Evolutionary conservation across 2,113 vertebrate species (phyloP).

Genomic region (Daubentonia madagascariensis): DNA sequence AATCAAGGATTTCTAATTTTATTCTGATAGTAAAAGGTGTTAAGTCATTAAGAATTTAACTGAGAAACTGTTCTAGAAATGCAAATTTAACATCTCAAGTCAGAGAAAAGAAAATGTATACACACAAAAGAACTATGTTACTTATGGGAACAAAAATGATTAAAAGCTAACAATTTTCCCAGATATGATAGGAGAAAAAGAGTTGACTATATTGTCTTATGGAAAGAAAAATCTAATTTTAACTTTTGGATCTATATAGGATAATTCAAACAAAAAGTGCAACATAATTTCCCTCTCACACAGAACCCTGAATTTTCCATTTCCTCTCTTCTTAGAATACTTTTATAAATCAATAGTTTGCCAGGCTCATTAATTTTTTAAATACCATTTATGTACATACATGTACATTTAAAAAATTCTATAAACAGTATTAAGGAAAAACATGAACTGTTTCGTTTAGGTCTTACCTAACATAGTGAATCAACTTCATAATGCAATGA

Average conservation of each 20-base stretch:
- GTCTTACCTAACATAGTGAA: conserved; percentile 51
- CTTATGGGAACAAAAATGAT: neutral
- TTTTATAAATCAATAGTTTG: conserved; percentile 73
- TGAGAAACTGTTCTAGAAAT: conserved; percentile 35
- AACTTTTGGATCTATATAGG: conserved; percentile 61
- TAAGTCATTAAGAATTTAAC: neutral
- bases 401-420: conserved; percentile 70
- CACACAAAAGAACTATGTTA: neutral
- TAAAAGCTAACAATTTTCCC: neutral
- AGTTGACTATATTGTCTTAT: conserved; percentile 55
- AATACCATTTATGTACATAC: conserved; percentile 71
- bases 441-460: conserved; percentile 71
- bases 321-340: conserved; percentile 65
- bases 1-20: conserved; percentile 12
- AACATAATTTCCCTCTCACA: conserved; percentile 67
- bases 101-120: neutral
- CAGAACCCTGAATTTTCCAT: conserved; percentile 57
- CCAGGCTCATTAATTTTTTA: conserved; percentile 66
- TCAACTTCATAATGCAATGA: conserved; percentile 70
- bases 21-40: conserved; percentile 15
- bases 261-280: conserved; percentile 69
- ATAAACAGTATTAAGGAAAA: conserved; percentile 75
- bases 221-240: conserved; percentile 79
- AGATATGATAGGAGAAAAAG: neutral
- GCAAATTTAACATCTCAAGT: neutral